phyloP scores from a whole-genome alignment of 2,797 vertebrate species.

The Acropternis orthonyx region DNA sequence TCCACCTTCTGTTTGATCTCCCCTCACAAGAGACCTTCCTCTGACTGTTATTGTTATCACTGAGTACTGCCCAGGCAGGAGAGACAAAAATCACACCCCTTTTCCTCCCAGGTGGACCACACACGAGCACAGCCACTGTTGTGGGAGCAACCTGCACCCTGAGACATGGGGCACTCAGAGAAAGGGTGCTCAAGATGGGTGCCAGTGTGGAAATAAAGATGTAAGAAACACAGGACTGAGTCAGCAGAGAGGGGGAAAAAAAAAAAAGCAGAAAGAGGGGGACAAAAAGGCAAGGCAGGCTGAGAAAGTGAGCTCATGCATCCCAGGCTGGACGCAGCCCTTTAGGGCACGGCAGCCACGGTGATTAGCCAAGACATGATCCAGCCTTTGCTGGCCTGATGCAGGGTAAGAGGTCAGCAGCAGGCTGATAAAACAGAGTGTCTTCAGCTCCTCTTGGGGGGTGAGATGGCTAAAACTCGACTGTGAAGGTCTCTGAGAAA shows the following conservation, averaged over 20 bases:
- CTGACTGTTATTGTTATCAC: background rate
- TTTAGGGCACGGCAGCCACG: background rate
- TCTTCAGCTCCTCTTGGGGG: background rate
- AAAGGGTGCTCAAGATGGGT: background rate
- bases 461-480: rapidly evolving
- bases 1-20: background rate
- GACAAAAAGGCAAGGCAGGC: background rate
- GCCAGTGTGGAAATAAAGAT: background rate
- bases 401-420: conserved; percentile 44
- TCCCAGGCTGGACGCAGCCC: background rate
- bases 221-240: background rate
- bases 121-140: background rate
- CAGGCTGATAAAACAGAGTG: conserved; percentile 5
- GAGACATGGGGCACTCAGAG: rapidly evolving
- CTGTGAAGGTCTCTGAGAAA: background rate
- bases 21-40: background rate
- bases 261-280: background rate
- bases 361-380: conserved; percentile 45
- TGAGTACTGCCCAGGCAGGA: background rate
- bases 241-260: background rate
- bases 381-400: conserved; percentile 14
- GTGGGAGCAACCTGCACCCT: background rate
- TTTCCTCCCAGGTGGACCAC: conserved; percentile 47
- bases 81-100: background rate
- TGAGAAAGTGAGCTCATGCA: background rate